These are phyloP conservation scores for Eciton burchellii DNA, from an alignment of 1,140 invertebrate genomes.

Conservation along the genomic window DNA sequence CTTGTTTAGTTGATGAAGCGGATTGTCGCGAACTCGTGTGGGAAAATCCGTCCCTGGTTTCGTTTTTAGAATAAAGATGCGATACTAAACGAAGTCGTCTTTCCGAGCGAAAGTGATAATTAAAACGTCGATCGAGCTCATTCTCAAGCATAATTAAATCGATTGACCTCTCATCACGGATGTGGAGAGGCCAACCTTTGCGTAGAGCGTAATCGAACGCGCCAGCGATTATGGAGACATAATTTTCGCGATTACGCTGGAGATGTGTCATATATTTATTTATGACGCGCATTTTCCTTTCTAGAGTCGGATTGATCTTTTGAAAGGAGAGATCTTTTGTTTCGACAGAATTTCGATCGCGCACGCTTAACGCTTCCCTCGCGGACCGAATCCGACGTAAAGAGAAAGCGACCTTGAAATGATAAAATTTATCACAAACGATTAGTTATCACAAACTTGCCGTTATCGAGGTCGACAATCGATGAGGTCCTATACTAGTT, in stretches of 20 bases:
- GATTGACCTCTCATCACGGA: not conserved
- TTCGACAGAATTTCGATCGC: not conserved
- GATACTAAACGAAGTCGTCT: not conserved
- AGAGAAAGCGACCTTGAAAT: conserved; percentile 13
- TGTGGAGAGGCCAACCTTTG: no score
- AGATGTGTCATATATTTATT: no score
- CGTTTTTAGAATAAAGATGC: conserved; percentile 60
- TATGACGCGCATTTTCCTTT: no score
- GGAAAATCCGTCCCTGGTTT: not conserved
- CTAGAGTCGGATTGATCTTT: no score
- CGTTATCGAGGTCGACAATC: no score
- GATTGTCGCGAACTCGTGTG: not conserved
- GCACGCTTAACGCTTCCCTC: not conserved
- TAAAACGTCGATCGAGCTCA: conserved; percentile 56
- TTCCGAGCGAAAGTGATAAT: conserved; percentile 62
- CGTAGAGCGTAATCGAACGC: no score
- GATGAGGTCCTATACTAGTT: no score
- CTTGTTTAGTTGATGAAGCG: not conserved
- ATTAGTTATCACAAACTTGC: no score
- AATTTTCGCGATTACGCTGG: no score
- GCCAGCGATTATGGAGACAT: no score
- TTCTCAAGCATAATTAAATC: conserved; percentile 65
- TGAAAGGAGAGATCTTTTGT: not conserved
- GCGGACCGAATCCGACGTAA: no score
- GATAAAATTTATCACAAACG: no score